These are phyloP conservation scores for Autographa pulchrina DNA, from an alignment of 2,888 invertebrate genomes.

Conservation along the genomic window DNA sequence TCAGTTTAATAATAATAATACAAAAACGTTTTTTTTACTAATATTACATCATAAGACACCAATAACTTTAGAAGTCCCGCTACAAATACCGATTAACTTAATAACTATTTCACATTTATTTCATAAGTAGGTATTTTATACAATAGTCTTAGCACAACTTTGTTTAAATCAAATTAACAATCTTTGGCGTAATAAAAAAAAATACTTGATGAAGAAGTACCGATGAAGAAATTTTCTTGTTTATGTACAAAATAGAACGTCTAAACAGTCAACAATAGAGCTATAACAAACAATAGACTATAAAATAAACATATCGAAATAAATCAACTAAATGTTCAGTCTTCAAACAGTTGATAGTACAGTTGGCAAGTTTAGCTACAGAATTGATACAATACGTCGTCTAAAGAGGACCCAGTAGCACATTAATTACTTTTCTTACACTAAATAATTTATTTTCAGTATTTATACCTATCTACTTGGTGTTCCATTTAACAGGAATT, in stretches of 20 bases:
- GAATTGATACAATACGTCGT: constrained; percentile 30
- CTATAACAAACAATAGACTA: background rate
- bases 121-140: constrained; percentile 34
- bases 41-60: constrained; percentile 1
- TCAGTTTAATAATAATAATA: background rate
- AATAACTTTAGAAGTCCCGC: constrained; percentile 40
- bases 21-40: background rate
- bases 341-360: constrained; percentile 49
- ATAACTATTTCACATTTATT: constrained; percentile 35
- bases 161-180: constrained; percentile 25
- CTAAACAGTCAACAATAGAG: constrained; percentile 10
- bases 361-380: constrained; percentile 33
- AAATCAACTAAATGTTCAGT: constrained; percentile 47
- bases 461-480: constrained; percentile 61
- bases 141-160: constrained; percentile 44
- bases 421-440: constrained; percentile 43
- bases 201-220: constrained; percentile 2
- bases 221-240: background rate
- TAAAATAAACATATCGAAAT: constrained; percentile 17
- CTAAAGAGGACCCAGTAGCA: constrained; percentile 46
- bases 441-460: constrained; percentile 42
- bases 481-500: constrained; percentile 59
- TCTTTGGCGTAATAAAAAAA: constrained; percentile 4
- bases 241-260: background rate
- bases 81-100: constrained; percentile 20